phyloP scores from a whole-genome alignment of 1,140 invertebrate genomes.

The Tetragnatha versicolor region DNA sequence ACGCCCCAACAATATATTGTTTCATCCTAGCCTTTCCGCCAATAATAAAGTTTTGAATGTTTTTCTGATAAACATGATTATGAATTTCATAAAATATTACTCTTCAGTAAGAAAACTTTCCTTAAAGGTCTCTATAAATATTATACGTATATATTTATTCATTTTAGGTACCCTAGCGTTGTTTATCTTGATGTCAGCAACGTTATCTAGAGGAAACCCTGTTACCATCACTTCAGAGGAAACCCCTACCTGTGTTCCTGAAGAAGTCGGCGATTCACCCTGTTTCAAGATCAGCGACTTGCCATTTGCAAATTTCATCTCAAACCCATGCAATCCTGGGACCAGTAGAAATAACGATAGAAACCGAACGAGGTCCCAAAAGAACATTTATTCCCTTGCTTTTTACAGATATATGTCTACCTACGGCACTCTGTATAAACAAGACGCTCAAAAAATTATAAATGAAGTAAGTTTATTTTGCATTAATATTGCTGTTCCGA shows the following conservation, averaged over 20 bases:
- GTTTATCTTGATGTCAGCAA: not conserved
- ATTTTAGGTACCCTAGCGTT: conserved; percentile 13
- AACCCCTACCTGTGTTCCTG: not conserved
- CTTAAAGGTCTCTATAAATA: too few relatives aligned
- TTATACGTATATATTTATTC: not conserved
- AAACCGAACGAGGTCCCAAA: not conserved
- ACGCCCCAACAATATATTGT: too few relatives aligned
- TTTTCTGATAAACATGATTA: too few relatives aligned
- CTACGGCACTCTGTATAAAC: conserved; percentile 7
- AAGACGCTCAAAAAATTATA: not conserved
- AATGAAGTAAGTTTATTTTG: not conserved
- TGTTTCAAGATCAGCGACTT: not conserved
- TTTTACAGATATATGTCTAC: not conserved
- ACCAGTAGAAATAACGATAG: not conserved
- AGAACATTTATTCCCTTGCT: not conserved
- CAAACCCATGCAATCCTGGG: conserved; percentile 15
- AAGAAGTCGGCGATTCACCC: not conserved
- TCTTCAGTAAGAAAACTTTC: too few relatives aligned
- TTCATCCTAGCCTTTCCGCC: too few relatives aligned
- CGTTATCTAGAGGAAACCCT: not conserved
- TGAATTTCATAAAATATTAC: too few relatives aligned
- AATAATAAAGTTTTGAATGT: too few relatives aligned
- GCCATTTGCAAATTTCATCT: not conserved
- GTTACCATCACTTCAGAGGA: not conserved
- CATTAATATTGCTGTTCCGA: too few relatives aligned